Percentiles rank a stretch among this genome's conserved stretches.
Conservation (phyloP, 2,888 invertebrate genomes). For the Pseudococcus longispinus region DNA sequence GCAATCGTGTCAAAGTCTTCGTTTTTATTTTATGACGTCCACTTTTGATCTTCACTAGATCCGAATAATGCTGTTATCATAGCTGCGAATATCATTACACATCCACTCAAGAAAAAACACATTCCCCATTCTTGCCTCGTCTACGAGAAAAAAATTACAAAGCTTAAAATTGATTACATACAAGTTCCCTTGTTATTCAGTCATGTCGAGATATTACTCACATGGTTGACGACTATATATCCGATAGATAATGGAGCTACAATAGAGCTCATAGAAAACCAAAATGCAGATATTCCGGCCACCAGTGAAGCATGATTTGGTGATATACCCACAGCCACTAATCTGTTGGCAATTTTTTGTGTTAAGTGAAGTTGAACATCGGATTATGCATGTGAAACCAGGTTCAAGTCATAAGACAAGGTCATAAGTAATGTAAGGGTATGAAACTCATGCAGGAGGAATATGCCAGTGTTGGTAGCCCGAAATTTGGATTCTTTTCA, state of each 20-base stretch:
- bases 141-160: background rate
- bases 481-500: no score
- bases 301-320: background rate
- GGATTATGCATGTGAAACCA: no score
- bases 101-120: background rate
- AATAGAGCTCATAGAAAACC: background rate
- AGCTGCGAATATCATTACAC: background rate
- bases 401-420: no score
- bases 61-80: background rate
- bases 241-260: background rate
- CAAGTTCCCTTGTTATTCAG: background rate
- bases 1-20: background rate
- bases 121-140: background rate
- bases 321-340: background rate
- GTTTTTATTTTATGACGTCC: background rate
- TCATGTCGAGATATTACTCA: background rate
- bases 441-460: no score
- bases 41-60: background rate
- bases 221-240: background rate
- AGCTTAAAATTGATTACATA: background rate
- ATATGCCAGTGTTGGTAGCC: no score
- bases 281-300: background rate
- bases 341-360: background rate
- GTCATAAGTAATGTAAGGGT: no score
- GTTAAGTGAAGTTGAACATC: background rate